phyloP scores from a whole-genome alignment of 1,140 invertebrate species.

The Brachionus asplanchnoidis region DNA sequence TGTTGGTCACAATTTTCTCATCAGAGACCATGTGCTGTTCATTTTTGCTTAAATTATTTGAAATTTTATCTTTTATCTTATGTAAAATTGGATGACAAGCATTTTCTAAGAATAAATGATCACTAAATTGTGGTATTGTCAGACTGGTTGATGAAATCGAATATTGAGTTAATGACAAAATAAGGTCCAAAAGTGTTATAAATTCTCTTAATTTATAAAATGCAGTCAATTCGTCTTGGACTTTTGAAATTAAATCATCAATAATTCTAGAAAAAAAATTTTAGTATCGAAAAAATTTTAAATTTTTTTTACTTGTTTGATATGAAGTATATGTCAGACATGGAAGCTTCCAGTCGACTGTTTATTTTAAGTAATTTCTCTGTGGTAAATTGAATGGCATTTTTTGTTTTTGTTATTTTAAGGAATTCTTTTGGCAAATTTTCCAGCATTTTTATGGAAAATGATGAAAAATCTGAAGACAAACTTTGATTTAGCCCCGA shows the following conservation, averaged over 20 bases:
- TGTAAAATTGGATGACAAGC: slow-evolving; percentile 9
- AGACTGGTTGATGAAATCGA: neutral
- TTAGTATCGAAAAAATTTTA: neutral
- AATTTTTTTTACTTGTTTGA: slow-evolving; percentile 12
- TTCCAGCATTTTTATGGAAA: neutral
- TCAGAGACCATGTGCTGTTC: neutral
- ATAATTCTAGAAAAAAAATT: neutral
- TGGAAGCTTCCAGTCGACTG: neutral
- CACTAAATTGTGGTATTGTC: neutral
- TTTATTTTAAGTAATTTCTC: slow-evolving; percentile 12
- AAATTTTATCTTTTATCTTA: neutral
- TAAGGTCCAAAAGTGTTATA: neutral
- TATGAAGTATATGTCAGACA: slow-evolving; percentile 16
- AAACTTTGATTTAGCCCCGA: neutral
- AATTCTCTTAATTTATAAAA: slow-evolving; percentile 21
- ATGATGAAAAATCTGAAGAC: neutral
- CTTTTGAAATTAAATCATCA: neutral
- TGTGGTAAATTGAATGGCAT: slow-evolving; percentile 15
- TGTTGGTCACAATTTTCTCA: neutral
- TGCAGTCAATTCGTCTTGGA: neutral
- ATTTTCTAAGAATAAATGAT: neutral
- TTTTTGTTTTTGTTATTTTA: neutral
- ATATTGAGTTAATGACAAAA: neutral
- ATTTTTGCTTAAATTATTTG: neutral
- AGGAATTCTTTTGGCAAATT: slow-evolving; percentile 20